Evolutionary conservation across 2,888 invertebrate genomes (phyloP).

Genomic region (Ophion ellenae): DNA sequence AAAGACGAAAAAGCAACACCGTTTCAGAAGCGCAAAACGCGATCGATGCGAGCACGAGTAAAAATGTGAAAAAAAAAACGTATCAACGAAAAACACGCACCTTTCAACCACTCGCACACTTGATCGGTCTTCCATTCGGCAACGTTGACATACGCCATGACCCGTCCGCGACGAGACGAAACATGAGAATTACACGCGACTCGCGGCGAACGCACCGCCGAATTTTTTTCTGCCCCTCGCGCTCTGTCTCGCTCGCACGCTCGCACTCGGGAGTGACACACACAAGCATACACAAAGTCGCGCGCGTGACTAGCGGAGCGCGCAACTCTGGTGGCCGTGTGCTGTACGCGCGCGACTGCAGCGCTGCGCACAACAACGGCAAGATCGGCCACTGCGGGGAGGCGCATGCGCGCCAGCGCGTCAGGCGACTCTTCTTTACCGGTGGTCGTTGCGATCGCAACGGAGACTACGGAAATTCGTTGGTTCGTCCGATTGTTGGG

Average conservation of each 20-base stretch:
- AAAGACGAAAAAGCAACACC: not conserved
- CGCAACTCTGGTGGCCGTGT: not conserved
- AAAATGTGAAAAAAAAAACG: not conserved
- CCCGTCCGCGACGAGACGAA: constrained; percentile 68
- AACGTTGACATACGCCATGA: constrained; percentile 93
- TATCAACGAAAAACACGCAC: constrained; percentile 83
- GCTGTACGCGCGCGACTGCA: not conserved
- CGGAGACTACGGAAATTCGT: too few species aligned
- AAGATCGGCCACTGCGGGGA: not conserved
- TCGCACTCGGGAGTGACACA: not conserved
- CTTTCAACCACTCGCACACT: constrained; percentile 96
- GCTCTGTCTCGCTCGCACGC: not conserved
- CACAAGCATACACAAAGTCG: not conserved
- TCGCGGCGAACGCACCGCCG: not conserved
- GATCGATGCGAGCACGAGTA: not conserved
- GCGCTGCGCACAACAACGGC: not conserved
- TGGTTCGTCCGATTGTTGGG: too few species aligned
- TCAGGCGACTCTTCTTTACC: not conserved
- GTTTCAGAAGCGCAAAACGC: not conserved
- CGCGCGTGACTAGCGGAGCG: not conserved
- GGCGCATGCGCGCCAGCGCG: not conserved
- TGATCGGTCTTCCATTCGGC: constrained; percentile 96
- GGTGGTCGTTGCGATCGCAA: not conserved
- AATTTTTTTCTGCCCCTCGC: not conserved
- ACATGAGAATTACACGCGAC: constrained; percentile 55